A percentile compares a stretch with the other conserved stretches of the same genome.
Conservation (phyloP, 1,140 invertebrate species). For the Sarcophaga peregrina region DNA sequence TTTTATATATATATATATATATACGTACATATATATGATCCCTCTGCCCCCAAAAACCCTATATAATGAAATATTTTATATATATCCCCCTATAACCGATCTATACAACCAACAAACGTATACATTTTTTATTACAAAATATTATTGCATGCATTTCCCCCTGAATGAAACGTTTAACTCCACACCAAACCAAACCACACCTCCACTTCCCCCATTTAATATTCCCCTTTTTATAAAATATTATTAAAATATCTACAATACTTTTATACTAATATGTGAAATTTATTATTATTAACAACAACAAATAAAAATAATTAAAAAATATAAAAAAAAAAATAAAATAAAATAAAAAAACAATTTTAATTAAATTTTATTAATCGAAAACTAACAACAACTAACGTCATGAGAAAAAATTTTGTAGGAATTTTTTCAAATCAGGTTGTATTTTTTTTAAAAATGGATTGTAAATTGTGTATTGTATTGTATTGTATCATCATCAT, state of each 20-base stretch:
- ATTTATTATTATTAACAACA: too few species aligned
- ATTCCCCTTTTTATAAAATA: not conserved
- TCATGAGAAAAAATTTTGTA: not conserved
- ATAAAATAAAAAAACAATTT: not conserved
- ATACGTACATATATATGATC: too few species aligned
- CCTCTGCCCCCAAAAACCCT: too few species aligned
- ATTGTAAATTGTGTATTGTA: too few species aligned
- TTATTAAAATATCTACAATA: not conserved
- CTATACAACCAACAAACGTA: not conserved
- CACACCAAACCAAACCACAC: not conserved
- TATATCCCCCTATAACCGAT: too few species aligned
- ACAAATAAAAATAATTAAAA: too few species aligned
- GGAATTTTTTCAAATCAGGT: constrained; percentile 1
- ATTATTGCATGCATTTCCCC: not conserved
- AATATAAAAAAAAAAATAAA: not conserved
- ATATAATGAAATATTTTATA: too few species aligned
- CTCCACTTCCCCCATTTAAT: not conserved
- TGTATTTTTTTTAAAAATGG: not conserved
- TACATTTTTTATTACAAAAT: not conserved
- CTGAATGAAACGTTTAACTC: not conserved
- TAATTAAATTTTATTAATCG: not conserved
- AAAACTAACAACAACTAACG: not conserved
- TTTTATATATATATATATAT: too few species aligned
- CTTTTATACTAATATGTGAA: not conserved
- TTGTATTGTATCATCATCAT: too few species aligned